Conservation (phyloP, 2,797 vertebrate species). For the Gila robusta region DNA sequence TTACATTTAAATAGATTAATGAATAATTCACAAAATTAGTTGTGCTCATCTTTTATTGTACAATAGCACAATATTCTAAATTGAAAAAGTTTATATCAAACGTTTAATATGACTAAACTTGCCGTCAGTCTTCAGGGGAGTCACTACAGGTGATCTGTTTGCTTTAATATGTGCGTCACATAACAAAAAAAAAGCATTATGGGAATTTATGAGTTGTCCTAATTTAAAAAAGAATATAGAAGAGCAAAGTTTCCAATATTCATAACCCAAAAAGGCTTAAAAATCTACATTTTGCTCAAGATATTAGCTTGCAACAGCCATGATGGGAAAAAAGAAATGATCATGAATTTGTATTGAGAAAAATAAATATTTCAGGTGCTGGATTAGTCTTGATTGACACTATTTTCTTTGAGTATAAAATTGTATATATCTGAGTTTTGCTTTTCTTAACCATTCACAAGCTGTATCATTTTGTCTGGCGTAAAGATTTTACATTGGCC, state of each 20-base stretch:
- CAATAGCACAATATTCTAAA: background rate
- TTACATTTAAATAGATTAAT: background rate
- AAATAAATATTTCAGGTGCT: conserved; percentile 21
- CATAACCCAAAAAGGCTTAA: background rate
- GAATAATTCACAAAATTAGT: background rate
- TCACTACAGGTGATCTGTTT: background rate
- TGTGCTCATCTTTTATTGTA: background rate
- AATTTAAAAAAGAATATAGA: background rate
- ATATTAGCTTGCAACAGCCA: background rate
- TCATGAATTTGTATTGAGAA: background rate
- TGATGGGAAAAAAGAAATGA: background rate
- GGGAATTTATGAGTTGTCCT: background rate
- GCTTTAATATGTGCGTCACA: conserved; percentile 4
- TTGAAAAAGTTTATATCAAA: background rate
- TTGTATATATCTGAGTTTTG: background rate
- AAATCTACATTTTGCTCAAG: background rate
- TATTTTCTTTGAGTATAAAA: background rate
- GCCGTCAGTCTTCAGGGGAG: background rate
- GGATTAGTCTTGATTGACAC: conserved; percentile 18
- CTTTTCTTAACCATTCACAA: conserved; percentile 73
- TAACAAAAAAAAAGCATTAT: background rate
- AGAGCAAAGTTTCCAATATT: background rate
- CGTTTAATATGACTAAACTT: background rate
- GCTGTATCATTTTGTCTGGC: conserved; percentile 73
- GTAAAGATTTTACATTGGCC: conserved; percentile 58